Evolutionary conservation across 1,140 invertebrate genomes (phyloP).

Genomic region (Pseudomyrmex cubaensis): DNA sequence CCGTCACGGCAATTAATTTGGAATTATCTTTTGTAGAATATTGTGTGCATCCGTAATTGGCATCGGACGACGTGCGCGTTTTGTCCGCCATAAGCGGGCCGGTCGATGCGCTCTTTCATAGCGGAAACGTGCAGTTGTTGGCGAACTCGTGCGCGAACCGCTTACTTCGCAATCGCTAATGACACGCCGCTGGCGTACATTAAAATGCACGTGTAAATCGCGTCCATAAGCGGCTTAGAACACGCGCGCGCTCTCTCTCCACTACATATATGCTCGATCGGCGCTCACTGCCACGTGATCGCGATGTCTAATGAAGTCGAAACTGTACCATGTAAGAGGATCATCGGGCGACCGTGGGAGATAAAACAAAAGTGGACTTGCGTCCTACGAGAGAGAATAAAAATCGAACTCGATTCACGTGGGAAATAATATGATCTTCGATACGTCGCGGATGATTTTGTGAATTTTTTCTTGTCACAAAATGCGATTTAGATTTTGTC

Average conservation of each 20-base stretch:
- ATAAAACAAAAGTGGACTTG: conserved; percentile 60
- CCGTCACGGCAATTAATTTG: conserved; percentile 43
- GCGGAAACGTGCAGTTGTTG: conserved; percentile 7
- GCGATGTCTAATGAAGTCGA: conserved; percentile 69
- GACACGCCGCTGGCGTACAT: conserved; percentile 64
- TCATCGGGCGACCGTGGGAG: conserved; percentile 57
- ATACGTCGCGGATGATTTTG: neutral
- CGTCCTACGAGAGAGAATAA: neutral
- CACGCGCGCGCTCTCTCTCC: conserved; percentile 39
- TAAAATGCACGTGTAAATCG: conserved; percentile 67
- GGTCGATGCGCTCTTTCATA: conserved; percentile 23
- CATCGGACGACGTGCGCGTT: neutral
- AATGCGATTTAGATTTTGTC: too few species aligned
- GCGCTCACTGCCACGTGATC: conserved; percentile 54
- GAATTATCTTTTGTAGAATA: conserved; percentile 46
- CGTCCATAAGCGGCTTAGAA: conserved; percentile 67
- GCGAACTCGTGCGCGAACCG: conserved; percentile 26
- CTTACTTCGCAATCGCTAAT: conserved; percentile 72
- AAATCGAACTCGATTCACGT: too few species aligned
- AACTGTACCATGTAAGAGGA: conserved; percentile 69
- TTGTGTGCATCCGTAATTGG: conserved; percentile 34
- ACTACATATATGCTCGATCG: conserved; percentile 68
- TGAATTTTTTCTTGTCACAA: too few species aligned
- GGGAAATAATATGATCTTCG: neutral
- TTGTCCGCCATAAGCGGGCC: neutral